Evolutionary conservation across 1,140 invertebrate species (phyloP).

Genomic region (Chlorops oryzae): DNA sequence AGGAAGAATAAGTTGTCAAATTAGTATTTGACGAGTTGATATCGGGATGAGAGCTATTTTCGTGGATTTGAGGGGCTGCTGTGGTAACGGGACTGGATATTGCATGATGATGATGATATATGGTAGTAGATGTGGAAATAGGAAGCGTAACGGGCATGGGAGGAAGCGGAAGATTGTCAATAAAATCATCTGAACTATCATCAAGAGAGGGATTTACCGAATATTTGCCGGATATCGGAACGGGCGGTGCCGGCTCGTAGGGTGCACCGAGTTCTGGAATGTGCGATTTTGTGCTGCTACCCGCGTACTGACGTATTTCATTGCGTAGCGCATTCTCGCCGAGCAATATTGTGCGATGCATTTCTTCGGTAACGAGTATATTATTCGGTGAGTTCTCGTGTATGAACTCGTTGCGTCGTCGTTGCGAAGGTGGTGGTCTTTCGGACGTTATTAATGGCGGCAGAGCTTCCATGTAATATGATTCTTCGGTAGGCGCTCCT

Average conservation of each 20-base stretch:
- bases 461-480: conserved; percentile 35
- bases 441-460: conserved; percentile 17
- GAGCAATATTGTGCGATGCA: conserved; percentile 41
- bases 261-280: conserved; percentile 21
- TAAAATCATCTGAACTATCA: conserved; percentile 39
- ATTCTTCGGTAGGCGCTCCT: conserved; percentile 18
- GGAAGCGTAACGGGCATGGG: conserved; percentile 25
- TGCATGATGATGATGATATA: conserved; percentile 2
- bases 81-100: background rate
- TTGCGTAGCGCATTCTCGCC: conserved; percentile 44
- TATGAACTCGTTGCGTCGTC: conserved; percentile 32
- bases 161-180: conserved; percentile 41
- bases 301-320: conserved; percentile 23
- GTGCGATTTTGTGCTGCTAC: conserved; percentile 3
- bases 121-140: conserved; percentile 11
- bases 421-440: conserved; percentile 20
- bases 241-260: conserved; percentile 36
- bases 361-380: conserved; percentile 39
- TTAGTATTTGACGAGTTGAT: conserved; percentile 12
- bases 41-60: conserved; percentile 11
- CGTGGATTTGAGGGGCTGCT: background rate
- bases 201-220: conserved; percentile 45
- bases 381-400: conserved; percentile 45
- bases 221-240: conserved; percentile 27
- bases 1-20: conserved; percentile 8